Evolutionary conservation across 2,113 vertebrate genomes (phyloP).

Genomic region (Calypte anna): DNA sequence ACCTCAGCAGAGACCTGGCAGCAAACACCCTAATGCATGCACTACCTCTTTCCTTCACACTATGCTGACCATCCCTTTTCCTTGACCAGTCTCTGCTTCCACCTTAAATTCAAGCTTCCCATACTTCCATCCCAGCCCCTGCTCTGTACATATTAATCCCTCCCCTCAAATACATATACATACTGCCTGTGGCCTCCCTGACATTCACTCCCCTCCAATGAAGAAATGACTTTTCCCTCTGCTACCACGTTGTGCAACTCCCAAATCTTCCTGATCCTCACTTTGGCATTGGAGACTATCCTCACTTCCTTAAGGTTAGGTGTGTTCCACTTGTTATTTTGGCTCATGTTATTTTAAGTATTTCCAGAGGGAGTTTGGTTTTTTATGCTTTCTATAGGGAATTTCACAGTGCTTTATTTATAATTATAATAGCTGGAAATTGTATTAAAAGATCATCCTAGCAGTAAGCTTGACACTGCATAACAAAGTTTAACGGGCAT

Average conservation of each 20-base stretch:
- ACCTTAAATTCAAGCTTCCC: background rate
- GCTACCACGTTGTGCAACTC: background rate
- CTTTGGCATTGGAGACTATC: background rate
- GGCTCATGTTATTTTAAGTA: background rate
- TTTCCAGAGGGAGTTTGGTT: background rate
- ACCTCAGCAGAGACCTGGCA: background rate
- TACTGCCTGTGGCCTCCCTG: background rate
- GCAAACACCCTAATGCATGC: fast-evolving
- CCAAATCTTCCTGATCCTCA: background rate
- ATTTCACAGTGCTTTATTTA: background rate
- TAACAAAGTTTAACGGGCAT: background rate
- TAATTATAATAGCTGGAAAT: background rate
- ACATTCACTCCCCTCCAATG: background rate
- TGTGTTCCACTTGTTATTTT: background rate
- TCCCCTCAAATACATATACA: background rate
- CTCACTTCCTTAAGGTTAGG: background rate
- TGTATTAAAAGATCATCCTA: background rate
- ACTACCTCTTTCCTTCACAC: background rate
- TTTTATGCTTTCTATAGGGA: background rate
- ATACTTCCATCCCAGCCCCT: background rate
- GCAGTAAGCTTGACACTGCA: background rate
- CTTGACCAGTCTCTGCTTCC: fast-evolving
- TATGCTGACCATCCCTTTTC: fast-evolving
- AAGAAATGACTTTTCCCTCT: background rate
- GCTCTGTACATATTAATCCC: background rate